These are phyloP conservation scores for Lamproptera curius DNA, from an alignment of 2,888 invertebrate species.

Conservation along the genomic window DNA sequence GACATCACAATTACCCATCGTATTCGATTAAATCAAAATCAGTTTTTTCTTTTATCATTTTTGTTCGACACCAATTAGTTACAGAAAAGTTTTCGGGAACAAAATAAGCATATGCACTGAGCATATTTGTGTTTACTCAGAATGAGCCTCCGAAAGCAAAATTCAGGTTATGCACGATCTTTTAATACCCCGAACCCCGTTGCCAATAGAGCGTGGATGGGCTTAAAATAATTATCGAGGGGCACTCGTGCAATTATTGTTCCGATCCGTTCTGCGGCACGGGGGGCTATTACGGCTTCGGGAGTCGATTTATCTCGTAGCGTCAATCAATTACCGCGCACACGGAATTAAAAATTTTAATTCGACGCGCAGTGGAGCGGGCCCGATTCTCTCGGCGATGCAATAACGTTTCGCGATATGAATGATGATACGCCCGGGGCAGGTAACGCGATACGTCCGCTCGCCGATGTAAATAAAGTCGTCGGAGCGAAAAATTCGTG, in stretches of 20 bases:
- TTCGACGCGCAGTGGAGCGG: slow-evolving; percentile 44
- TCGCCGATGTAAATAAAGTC: slow-evolving; percentile 61
- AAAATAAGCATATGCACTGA: too few relatives aligned
- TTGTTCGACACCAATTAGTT: neutral
- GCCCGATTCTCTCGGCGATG: slow-evolving; percentile 43
- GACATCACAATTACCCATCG: slow-evolving; percentile 25
- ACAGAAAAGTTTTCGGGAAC: too few relatives aligned
- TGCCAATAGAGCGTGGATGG: slow-evolving; percentile 20
- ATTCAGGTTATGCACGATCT: neutral
- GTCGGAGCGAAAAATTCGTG: slow-evolving; percentile 62
- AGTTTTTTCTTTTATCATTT: neutral
- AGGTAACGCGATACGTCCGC: slow-evolving; percentile 57
- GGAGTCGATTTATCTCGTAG: slow-evolving; percentile 58
- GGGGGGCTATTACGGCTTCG: slow-evolving; percentile 36
- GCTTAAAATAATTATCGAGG: slow-evolving; percentile 36
- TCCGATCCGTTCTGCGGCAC: slow-evolving; percentile 47
- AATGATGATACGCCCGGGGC: slow-evolving; percentile 57
- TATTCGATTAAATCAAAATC: slow-evolving; percentile 16
- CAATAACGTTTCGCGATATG: slow-evolving; percentile 60
- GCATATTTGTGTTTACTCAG: too few relatives aligned
- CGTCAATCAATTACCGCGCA: slow-evolving; percentile 64
- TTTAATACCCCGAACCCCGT: neutral
- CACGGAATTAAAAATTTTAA: slow-evolving; percentile 60
- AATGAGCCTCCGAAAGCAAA: neutral
- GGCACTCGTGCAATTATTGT: slow-evolving; percentile 45